Base-by-base conservation (phyloP, 2,888 invertebrate species). In the Theretra japonica region DNA sequence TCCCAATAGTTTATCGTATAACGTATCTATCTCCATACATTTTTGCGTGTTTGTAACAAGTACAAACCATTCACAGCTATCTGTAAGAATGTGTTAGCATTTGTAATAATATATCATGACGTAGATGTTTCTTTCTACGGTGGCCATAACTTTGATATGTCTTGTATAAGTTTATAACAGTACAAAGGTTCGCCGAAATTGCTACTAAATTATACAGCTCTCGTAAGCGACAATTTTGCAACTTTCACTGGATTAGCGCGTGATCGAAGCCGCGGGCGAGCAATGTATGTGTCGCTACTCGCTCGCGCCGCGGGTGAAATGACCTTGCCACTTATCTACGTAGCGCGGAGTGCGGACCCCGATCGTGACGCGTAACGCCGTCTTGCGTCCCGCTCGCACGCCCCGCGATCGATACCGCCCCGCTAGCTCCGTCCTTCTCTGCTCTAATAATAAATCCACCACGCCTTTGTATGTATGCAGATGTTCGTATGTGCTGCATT, bases 311-410 rank as follows among this genome's bases (percentile, higher is more conserved):
- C 82, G 79, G 80, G 85, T 80, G 83, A 86, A 87, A 86, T 92
- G 93, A 92, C 93, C 93, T 94, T 93, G 93, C 82, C 82, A 89
- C 80, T 89, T 91, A 91, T 91, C 91, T 90, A 85, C 88, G 79
- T 82, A 85, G 81, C 76, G 80, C 76, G 79, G 81, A 41, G 53
- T 53, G 53, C 82, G 80, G 80, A 83, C 86, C 82, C 87, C 79
- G 79, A 79, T 76, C 81, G 78, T 77, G 79, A 76, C 83, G 84
- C 82, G 80, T 82, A 80, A 82, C 84, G 76, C 76, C 71, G 48
- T 77, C 70, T 57, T 73, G 82, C 76, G 56, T 90, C 91, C 84
- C 89, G 74, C 79, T 91, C 88, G 73, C 77, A 75, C 89, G 50
- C 75, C 71, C 76, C 74, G 41, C 79, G 86, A 91, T 91, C 90